These are phyloP conservation scores for Agrilus biguttatus DNA, from an alignment of 2,888 invertebrate species.

Conservation along the genomic window DNA sequence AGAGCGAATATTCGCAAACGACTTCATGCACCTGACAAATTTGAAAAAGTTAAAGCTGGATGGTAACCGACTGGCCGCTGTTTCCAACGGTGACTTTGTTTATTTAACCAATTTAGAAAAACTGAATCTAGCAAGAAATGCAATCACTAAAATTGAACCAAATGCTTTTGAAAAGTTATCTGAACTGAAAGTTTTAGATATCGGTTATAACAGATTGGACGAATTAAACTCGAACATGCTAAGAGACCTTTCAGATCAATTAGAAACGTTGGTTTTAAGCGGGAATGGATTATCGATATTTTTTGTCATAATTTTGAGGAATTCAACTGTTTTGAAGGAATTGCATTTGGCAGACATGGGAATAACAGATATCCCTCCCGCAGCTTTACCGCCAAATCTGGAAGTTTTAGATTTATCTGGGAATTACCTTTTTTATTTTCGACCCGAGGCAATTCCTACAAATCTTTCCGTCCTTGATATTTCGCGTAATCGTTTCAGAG, in stretches of 20 bases:
- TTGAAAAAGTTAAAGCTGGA: conserved; percentile 51
- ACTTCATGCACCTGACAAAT: conserved; percentile 49
- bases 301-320: conserved; percentile 37
- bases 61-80: conserved; percentile 57
- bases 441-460: conserved; percentile 38
- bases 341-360: conserved; percentile 45
- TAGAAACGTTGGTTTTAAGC: conserved; percentile 51
- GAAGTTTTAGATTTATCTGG: conserved; percentile 51
- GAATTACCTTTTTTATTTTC: conserved; percentile 48
- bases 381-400: conserved; percentile 42
- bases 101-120: conserved; percentile 37
- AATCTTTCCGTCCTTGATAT: conserved; percentile 51
- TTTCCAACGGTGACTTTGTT: conserved; percentile 51
- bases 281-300: conserved; percentile 47
- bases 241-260: conserved; percentile 39
- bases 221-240: conserved; percentile 43
- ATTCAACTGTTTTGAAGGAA: conserved; percentile 38
- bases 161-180: conserved; percentile 58
- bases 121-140: conserved; percentile 52
- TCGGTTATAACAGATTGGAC: conserved; percentile 60
- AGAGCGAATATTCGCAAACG: conserved; percentile 50
- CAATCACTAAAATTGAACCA: conserved; percentile 51
- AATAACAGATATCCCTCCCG: conserved; percentile 38
- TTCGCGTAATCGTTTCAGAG: conserved; percentile 54
- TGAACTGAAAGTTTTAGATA: conserved; percentile 51